phyloP scores from a whole-genome alignment of 2,888 invertebrate genomes.

The Anagyrus pseudococci region DNA sequence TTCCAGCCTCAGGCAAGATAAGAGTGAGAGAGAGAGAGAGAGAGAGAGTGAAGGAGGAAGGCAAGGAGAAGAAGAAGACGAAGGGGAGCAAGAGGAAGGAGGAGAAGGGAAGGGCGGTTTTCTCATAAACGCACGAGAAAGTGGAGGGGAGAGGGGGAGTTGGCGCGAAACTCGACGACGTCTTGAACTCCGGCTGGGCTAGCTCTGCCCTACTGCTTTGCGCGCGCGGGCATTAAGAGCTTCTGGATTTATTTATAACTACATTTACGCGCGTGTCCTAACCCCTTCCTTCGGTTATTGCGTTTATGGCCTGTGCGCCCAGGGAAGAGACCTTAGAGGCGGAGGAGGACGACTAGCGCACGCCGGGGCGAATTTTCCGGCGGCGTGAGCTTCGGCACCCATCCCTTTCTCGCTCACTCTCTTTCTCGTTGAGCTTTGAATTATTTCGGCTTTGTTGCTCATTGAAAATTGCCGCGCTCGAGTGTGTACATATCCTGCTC shows the following conservation, averaged over 20 bases:
- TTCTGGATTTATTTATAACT: constrained; percentile 63
- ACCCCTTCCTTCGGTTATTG: constrained; percentile 54
- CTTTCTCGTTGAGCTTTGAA: constrained; percentile 36
- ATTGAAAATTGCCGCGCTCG: constrained; percentile 29
- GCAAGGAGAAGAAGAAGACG: too few species aligned
- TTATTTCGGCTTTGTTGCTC: constrained; percentile 38
- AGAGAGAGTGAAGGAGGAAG: too few species aligned
- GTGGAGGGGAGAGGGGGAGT: too few species aligned
- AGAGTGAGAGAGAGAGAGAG: too few species aligned
- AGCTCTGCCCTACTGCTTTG: constrained; percentile 43
- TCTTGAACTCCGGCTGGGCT: constrained; percentile 39
- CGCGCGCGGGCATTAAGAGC: constrained; percentile 60
- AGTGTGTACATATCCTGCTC: neutral
- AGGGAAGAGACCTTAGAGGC: constrained; percentile 8
- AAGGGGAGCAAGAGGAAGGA: neutral
- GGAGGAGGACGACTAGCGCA: constrained; percentile 15
- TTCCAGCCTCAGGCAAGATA: constrained; percentile 16
- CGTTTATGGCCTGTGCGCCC: constrained; percentile 51
- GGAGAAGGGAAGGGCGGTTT: too few species aligned
- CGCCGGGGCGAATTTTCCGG: constrained; percentile 30
- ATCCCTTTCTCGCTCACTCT: neutral
- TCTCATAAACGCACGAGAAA: neutral
- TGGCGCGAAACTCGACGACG: constrained; percentile 36
- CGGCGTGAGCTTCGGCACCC: constrained; percentile 12
- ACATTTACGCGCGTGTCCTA: constrained; percentile 61